These are phyloP conservation scores for Orgyia antiqua DNA, from an alignment of 2,888 invertebrate genomes.

Conservation along the genomic window DNA sequence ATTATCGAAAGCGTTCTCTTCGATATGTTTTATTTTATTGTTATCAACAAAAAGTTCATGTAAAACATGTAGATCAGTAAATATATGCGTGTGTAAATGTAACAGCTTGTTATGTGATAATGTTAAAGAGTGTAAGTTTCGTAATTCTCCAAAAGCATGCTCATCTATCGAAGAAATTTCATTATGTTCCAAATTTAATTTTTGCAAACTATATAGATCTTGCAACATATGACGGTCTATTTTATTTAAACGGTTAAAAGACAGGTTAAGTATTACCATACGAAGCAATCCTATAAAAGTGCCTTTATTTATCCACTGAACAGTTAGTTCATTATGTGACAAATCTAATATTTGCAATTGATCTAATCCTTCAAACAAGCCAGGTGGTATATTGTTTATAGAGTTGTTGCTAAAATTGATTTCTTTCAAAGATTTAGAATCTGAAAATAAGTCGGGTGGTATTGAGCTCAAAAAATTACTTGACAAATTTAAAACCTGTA, in stretches of 20 bases:
- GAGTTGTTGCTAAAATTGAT: constrained; percentile 87
- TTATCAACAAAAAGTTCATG: constrained; percentile 85
- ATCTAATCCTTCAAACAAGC: constrained; percentile 83
- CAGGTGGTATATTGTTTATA: constrained; percentile 84
- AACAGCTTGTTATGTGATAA: constrained; percentile 84
- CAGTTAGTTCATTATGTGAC: constrained; percentile 83
- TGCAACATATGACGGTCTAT: constrained; percentile 85
- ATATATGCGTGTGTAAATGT: constrained; percentile 81
- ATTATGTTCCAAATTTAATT: constrained; percentile 86
- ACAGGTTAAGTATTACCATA: constrained; percentile 85
- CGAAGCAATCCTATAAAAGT: constrained; percentile 85
- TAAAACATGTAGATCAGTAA: constrained; percentile 84
- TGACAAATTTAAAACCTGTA: constrained; percentile 86
- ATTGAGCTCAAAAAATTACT: constrained; percentile 86
- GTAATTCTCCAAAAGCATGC: constrained; percentile 84
- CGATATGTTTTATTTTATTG: constrained; percentile 83
- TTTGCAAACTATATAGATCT: constrained; percentile 85
- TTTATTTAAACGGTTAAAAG: constrained; percentile 82
- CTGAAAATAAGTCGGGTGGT: constrained; percentile 85
- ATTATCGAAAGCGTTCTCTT: constrained; percentile 85
- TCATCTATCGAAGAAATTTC: constrained; percentile 82
- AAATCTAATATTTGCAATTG: constrained; percentile 85
- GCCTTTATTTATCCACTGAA: constrained; percentile 85
- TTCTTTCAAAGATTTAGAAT: constrained; percentile 81
- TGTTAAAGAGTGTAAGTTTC: constrained; percentile 86